Percentiles rank a stretch among this genome's conserved stretches.
Conservation (phyloP, 2,888 invertebrate genomes). For the Cheilosia vulpina region DNA sequence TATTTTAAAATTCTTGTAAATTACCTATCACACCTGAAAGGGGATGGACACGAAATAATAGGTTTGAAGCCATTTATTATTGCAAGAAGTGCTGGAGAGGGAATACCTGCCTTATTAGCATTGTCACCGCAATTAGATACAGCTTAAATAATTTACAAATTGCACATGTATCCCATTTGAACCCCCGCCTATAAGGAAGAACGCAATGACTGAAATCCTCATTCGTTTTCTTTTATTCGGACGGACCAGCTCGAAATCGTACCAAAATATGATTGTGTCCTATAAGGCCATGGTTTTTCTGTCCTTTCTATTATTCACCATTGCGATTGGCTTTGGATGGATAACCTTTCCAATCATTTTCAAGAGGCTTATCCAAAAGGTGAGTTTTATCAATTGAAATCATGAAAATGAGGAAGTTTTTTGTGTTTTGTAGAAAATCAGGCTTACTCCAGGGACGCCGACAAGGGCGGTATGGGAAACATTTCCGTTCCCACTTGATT, state of each 20-base stretch:
- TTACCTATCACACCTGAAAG: conserved; percentile 14
- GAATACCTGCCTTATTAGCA: not conserved
- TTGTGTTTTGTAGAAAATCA: conserved; percentile 75
- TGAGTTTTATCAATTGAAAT: conserved; percentile 7
- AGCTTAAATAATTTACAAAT: conserved; percentile 7
- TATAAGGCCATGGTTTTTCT: not conserved
- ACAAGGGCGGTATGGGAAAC: conserved; percentile 90
- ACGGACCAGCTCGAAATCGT: not conserved
- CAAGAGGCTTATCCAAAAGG: conserved; percentile 59
- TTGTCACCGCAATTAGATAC: not conserved
- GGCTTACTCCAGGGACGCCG: conserved; percentile 88
- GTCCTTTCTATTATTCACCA: conserved; percentile 35
- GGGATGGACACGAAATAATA: conserved; percentile 11
- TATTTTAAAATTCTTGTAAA: conserved; percentile 15
- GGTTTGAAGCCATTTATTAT: conserved; percentile 25
- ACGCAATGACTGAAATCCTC: not conserved
- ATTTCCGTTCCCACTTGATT: conserved; percentile 89
- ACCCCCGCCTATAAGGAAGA: not conserved
- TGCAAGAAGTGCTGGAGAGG: not conserved
- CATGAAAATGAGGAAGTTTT: too few relatives aligned
- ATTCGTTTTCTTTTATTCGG: not conserved
- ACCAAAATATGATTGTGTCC: not conserved
- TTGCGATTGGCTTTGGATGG: conserved; percentile 62
- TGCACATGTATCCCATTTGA: not conserved
- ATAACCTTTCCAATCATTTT: conserved; percentile 57